Evolutionary conservation across 2,797 vertebrate genomes (phyloP).

Genomic region (Synanceia verrucosa): DNA sequence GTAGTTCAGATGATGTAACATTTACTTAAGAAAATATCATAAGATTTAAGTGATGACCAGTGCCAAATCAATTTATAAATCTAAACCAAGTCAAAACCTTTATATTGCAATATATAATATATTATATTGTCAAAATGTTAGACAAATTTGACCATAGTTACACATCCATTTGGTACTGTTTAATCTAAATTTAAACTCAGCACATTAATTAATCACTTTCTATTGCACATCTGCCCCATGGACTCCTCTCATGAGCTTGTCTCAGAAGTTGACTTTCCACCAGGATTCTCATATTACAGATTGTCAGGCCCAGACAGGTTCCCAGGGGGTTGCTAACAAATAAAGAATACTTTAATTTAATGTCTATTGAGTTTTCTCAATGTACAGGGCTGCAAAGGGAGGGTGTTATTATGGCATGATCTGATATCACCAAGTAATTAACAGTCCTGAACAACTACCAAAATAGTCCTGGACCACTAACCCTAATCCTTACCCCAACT

Average conservation of each 20-base stretch:
- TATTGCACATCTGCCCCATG: background rate
- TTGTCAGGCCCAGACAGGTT: conserved; percentile 28
- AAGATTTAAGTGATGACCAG: background rate
- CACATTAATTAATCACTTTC: background rate
- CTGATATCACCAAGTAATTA: no score
- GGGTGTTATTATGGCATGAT: background rate
- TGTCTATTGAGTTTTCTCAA: conserved; percentile 44
- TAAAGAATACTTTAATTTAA: conserved; percentile 48
- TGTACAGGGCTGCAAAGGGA: conserved; percentile 4
- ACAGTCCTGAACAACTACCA: no score
- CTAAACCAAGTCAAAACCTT: no score
- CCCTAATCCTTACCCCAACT: no score
- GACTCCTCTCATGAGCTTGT: background rate
- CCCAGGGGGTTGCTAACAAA: conserved; percentile 25
- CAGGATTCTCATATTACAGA: conserved; percentile 33
- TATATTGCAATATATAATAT: no score
- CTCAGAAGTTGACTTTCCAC: conserved; percentile 3
- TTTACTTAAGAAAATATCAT: background rate
- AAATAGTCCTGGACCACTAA: no score
- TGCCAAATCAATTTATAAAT: no score
- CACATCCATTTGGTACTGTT: background rate
- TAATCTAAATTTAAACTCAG: background rate
- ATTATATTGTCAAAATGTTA: background rate
- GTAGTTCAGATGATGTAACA: background rate
- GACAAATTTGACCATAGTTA: background rate